Base-by-base conservation (phyloP, 2,888 invertebrate genomes). In the Oscheius myriophilus region DNA sequence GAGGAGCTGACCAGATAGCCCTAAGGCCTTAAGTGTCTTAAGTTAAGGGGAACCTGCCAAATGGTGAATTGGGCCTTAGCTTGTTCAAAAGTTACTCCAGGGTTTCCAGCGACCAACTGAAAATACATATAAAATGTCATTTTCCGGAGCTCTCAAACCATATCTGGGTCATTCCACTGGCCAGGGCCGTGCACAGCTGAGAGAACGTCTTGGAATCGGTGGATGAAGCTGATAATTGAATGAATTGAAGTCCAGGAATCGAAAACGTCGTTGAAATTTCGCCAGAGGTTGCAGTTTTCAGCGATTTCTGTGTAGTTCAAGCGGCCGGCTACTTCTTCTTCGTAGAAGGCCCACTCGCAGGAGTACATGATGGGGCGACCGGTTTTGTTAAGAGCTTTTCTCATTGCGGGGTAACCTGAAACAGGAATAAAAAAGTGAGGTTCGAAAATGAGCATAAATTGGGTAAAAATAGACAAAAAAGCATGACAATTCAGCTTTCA, bases 341-440 rank as follows among this genome's bases (percentile, higher is more conserved):
- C 64, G 87, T 97, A 98, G 59, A 95, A 95, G 0, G 97, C 96
- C 96, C 96, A 97, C 87, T 94, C 94, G 89, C 97, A 97, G 0
- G 95, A 94, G 88, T 95, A 97, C 62, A 96, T 91, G 92, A 98
- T 96, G n/a, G 92, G 91, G 42, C 93, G 90, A 1, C 95, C 95
- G 23, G 96, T 96, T 81, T 90, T 89, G 89, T 97, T 97, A 63
- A 98, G 90, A 84, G 92, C 91, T 71, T 90, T 91, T 9, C 93
- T 94, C 89, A 97, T 96, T 82, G 92, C 92, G 0, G 95, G 94
- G 88, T 96, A 97, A 0, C 95, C 93, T 92, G 83, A 18, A n/a
- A n/a, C n/a, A n/a, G n/a, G n/a, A n/a, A n/a, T n/a, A n/a, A n/a
- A n/a, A 33, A 33, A 33, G 33, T 33, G 33, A 33, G 33, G 9